Percentiles rank a stretch among this genome's conserved stretches.
Conservation (phyloP, 2,888 invertebrate genomes). For the Meteorus cinctellus region DNA sequence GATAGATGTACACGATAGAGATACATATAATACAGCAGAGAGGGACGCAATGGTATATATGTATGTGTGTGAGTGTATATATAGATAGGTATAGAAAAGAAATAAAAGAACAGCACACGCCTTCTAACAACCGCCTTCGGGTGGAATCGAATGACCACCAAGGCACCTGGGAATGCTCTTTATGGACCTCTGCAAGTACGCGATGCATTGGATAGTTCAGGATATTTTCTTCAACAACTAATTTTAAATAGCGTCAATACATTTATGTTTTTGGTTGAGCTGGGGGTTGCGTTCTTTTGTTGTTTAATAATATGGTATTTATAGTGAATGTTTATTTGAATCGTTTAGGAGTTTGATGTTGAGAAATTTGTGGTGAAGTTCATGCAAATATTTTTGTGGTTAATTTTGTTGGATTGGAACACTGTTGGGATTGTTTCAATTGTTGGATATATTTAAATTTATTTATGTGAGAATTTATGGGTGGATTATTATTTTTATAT, state of each 20-base stretch:
- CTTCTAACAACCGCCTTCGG: conserved; percentile 40
- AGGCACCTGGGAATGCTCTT: conserved; percentile 41
- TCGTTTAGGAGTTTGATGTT: too few species aligned
- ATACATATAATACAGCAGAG: conserved; percentile 27
- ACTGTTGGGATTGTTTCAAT: too few species aligned
- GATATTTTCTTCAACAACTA: conserved; percentile 14
- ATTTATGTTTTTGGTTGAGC: not conserved
- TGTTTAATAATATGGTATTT: not conserved
- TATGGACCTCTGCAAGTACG: conserved; percentile 26
- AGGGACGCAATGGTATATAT: conserved; percentile 1
- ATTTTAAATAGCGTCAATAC: not conserved
- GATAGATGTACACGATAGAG: conserved; percentile 33
- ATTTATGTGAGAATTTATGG: too few species aligned
- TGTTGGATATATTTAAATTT: too few species aligned
- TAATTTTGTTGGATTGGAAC: too few species aligned
- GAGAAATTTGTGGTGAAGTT: too few species aligned
- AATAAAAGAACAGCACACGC: conserved; percentile 34
- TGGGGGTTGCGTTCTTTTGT: not conserved
- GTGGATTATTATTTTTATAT: too few species aligned
- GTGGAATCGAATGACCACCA: conserved; percentile 39
- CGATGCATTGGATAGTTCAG: conserved; percentile 26
- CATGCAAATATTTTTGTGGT: too few species aligned
- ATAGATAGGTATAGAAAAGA: not conserved
- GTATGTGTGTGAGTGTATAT: not conserved
- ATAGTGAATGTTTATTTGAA: not conserved